Base-by-base conservation (phyloP, 2,797 vertebrate species). In the Megaceryle alcyon region DNA sequence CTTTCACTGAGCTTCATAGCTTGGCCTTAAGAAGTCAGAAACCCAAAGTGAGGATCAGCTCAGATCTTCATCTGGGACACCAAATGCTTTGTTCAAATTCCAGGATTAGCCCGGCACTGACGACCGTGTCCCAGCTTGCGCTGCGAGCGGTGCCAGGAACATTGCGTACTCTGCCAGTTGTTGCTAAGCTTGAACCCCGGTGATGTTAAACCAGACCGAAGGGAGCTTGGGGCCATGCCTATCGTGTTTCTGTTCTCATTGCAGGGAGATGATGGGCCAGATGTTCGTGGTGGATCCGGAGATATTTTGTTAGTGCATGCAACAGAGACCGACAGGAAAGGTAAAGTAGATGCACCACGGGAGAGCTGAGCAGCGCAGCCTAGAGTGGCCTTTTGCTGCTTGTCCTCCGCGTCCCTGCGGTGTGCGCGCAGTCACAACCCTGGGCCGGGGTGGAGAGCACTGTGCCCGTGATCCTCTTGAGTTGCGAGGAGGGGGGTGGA, bases 301-400 rank as follows among this genome's bases (percentile, higher is more conserved):
- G 99, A 99, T 82, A 99, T 99, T 89, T 97, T 99, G 25, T 92
- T 99, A 94, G 99, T 99, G 90, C 99, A 99, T 1, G 99, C 99
- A 28, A 99, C 99, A 6, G 99, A 99, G 97, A 99, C 99, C 0
- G 99, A 99, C 96, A 98, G 99, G 95, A 99, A 99, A 99, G 99
- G 99, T 99, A 98, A 1, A 4, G 39, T 43, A 46, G 14, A 1
- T 21, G 70, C 51, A 71, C 16, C 56, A 15, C 4, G 46, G 16
- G 49, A 39, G 35, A 8, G 71, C 66, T 53, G 73, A 22, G 60
- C n/a, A 56, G 26, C 9, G 9, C 23, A 14, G 63, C 80, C 48
- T n/a, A 69, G 49, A 15, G 3, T 9, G 9, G 66, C 61, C 70
- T 75, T 11, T 9, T 41, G 37, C 66, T 54, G 63, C 49, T 53